Conservation (phyloP, 2,797 vertebrate species). For the Muraenolepis orangiensis region DNA sequence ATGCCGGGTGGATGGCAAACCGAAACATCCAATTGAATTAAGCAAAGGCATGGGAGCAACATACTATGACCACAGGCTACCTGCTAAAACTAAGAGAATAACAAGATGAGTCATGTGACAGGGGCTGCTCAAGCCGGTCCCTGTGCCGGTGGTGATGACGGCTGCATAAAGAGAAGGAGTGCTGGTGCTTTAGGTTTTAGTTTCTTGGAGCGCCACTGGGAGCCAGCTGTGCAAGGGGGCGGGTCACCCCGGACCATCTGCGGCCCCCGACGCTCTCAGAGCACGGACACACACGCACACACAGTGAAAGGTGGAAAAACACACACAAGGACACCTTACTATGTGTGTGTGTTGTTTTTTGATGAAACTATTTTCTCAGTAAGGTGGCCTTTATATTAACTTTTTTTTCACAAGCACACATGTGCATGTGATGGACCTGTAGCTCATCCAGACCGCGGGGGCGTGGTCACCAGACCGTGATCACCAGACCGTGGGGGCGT, state of each 20-base stretch:
- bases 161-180: conserved; percentile 15
- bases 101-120: conserved; percentile 39
- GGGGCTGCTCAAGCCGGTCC: conserved; percentile 43
- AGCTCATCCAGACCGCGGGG: no score
- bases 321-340: no score
- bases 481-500: no score
- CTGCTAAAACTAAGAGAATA: conserved; percentile 38
- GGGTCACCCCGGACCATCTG: not conserved
- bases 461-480: no score
- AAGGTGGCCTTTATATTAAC: not conserved
- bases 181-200: not conserved
- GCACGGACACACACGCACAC: not conserved
- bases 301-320: no score
- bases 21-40: not conserved
- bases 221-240: not conserved
- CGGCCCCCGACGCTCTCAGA: not conserved
- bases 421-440: no score
- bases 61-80: conserved; percentile 1
- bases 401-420: no score
- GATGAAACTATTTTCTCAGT: not conserved
- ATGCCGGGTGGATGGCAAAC: not conserved
- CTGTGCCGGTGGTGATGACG: conserved; percentile 28
- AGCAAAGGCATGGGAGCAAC: not conserved
- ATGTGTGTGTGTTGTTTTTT: not conserved
- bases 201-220: not conserved